Percentiles rank a stretch among this genome's conserved stretches.
phyloP scores from a whole-genome alignment of 2,888 invertebrate genomes.

The Eudemis profundana region DNA sequence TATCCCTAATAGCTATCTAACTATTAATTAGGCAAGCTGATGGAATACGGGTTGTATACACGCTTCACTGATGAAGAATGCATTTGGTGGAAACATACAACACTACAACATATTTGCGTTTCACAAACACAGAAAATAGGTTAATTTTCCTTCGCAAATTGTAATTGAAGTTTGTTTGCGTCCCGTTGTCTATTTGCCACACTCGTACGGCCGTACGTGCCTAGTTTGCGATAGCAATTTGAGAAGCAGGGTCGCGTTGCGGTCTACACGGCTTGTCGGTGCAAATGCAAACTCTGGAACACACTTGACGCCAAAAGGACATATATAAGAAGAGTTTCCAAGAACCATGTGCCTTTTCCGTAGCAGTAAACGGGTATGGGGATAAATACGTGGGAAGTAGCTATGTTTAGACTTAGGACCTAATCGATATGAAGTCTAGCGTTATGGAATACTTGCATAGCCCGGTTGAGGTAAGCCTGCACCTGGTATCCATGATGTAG shows the following conservation, averaged over 20 bases:
- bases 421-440: neutral
- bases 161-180: conserved; percentile 34
- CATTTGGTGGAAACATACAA: neutral
- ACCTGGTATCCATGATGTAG: neutral
- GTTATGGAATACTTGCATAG: neutral
- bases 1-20: too few relatives aligned
- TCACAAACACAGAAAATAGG: conserved; percentile 13
- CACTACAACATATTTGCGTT: conserved; percentile 18
- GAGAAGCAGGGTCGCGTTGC: conserved; percentile 48
- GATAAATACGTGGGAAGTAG: neutral
- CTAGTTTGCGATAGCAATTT: conserved; percentile 37
- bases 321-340: neutral
- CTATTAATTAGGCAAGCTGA: neutral
- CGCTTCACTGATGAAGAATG: too few relatives aligned
- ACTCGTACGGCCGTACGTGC: conserved; percentile 20
- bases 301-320: neutral
- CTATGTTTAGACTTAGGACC: neutral
- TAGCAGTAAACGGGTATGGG: neutral
- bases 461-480: neutral
- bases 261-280: conserved; percentile 36
- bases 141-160: conserved; percentile 29
- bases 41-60: too few relatives aligned
- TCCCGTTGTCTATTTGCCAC: conserved; percentile 22
- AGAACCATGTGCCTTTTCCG: neutral
- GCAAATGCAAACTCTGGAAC: conserved; percentile 2